Percentiles rank a stretch among this genome's conserved stretches.
These are phyloP conservation scores for Cyphotilapia sp. DNA, from an alignment of 2,113 vertebrate species.

Conservation along the genomic window DNA sequence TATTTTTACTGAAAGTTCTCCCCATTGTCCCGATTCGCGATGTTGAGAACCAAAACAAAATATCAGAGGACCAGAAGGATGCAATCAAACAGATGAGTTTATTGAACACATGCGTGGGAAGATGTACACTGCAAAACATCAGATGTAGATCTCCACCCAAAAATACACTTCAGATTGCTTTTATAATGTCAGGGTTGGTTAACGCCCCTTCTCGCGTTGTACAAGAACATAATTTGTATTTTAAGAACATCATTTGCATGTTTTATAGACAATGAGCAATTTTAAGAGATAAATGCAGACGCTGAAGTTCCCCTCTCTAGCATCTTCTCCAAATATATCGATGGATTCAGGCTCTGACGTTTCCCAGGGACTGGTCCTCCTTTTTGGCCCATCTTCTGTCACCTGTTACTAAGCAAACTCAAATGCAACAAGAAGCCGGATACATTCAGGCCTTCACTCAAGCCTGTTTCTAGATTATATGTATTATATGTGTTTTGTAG, in stretches of 20 bases:
- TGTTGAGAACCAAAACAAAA: background rate
- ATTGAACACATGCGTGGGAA: too few species aligned
- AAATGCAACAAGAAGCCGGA: accelerated
- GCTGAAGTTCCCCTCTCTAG: too few species aligned
- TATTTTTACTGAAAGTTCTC: background rate
- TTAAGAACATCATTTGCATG: too few species aligned
- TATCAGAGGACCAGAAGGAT: accelerated
- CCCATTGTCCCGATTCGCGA: background rate
- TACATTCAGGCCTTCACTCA: background rate
- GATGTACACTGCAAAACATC: too few species aligned
- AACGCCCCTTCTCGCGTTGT: too few species aligned
- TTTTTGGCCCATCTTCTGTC: background rate
- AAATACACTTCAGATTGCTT: too few species aligned
- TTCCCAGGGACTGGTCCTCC: accelerated
- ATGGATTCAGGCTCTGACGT: accelerated
- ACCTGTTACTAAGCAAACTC: background rate
- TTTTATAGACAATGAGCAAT: too few species aligned
- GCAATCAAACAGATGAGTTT: background rate
- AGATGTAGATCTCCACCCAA: too few species aligned
- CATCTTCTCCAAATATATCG: background rate
- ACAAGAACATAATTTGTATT: too few species aligned
- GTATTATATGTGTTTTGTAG: background rate
- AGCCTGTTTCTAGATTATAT: background rate
- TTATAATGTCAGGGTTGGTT: too few species aligned
- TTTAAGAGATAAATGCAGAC: too few species aligned